Base-by-base conservation (phyloP, 2,888 invertebrate species). In the Seira ritae region DNA sequence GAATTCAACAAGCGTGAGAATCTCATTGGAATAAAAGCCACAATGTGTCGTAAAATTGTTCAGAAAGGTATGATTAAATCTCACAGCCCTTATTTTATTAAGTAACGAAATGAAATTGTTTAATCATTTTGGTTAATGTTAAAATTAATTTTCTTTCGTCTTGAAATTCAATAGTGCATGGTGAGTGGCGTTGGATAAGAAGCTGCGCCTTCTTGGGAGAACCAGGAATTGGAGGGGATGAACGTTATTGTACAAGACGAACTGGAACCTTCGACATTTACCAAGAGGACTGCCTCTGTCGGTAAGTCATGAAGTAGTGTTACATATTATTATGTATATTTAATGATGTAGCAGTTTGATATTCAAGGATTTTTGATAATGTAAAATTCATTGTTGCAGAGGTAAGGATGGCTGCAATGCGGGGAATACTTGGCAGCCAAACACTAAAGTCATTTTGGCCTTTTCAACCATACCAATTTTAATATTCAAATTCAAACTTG, bases 231-330 rank as follows among this genome's bases (percentile, higher is more conserved):
- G 94, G 93, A 89, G 96, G 96, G 0, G 97, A 97, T 89, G 97
- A 97, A 91, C 92, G 97, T 76, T 97, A 95, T 91, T 97, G 97
- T 89, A 92, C 97, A 12, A 96, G 97, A 95, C 93, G 97, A 89
- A 96, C 96, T 0, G 97, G 97, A 20, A 96, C 96, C 0, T 97
- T 96, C 91, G 97, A 98, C 90, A 96, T 98, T 88, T 97, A 97
- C 90, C 95, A 96, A 92, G 97, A 98, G 91, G 97, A 96, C 89
- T 98, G 97, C 90, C 97, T 97, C 0, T 97, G 97, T 89, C 96
- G 83, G 89, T 89, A 69, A 42, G 37, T 67, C 19, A 19, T 12
- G 69, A 46, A 37, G 10, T 37, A 10, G 17, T 50, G 17, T 8
- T 69, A 37, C 66, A 66, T 69, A 37, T 42, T 69, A 69, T 55